A percentile compares a stretch with the other conserved stretches of the same genome.
These are phyloP conservation scores for Hiodon tergisus DNA, from an alignment of 2,113 vertebrate species.

Conservation along the genomic window DNA sequence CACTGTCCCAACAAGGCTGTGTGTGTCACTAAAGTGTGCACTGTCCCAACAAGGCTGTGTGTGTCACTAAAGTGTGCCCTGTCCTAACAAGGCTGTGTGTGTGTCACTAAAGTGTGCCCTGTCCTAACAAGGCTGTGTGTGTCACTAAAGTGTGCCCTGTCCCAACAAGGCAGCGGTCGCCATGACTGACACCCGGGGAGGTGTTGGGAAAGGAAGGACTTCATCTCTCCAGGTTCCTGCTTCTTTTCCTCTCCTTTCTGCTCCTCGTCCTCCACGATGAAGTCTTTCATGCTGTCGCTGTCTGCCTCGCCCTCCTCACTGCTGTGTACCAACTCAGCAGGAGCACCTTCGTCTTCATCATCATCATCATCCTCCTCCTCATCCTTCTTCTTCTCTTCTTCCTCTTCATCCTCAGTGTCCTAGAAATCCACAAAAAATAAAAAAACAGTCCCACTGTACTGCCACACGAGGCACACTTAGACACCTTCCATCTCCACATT, in stretches of 20 bases:
- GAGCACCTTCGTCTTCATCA: conserved; percentile 13
- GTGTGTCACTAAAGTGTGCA: no score
- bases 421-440: background rate
- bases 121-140: no score
- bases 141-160: no score
- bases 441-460: background rate
- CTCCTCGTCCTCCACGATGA: conserved; percentile 42
- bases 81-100: no score
- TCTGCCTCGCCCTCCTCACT: conserved; percentile 39
- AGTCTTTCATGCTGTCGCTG: conserved; percentile 46
- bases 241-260: conserved; percentile 20
- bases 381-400: conserved; percentile 18
- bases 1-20: no score
- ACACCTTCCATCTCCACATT: no score
- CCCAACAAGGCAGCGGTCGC: background rate
- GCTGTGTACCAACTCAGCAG: conserved; percentile 30
- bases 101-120: no score
- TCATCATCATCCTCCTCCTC: conserved; percentile 23
- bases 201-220: conserved; percentile 33
- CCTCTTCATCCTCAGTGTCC: conserved; percentile 26
- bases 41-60: no score
- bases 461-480: background rate
- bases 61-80: no score
- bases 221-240: conserved; percentile 10
- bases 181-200: conserved; percentile 37